Conservation (phyloP, 2,888 invertebrate species). For the Pachliopta kotzebuea region DNA sequence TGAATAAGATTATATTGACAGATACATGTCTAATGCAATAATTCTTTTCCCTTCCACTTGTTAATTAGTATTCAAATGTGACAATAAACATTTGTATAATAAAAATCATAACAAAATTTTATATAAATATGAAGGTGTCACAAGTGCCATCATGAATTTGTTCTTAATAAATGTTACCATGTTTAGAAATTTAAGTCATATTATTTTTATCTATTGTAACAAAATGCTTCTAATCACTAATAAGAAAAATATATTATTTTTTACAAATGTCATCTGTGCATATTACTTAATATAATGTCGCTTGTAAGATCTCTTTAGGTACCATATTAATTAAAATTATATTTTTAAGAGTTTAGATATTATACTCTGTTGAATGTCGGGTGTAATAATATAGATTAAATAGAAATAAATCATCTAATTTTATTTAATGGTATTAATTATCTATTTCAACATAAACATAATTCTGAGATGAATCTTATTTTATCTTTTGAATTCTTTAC, state of each 20-base stretch:
- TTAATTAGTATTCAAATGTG: no score
- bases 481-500: no score
- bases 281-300: conserved; percentile 19
- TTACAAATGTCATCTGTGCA: conserved; percentile 23
- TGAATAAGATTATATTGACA: no score
- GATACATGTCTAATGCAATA: no score
- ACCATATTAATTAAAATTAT: conserved; percentile 23
- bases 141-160: conserved; percentile 26
- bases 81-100: neutral
- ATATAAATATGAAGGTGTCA: conserved; percentile 15
- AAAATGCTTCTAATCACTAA: conserved; percentile 25
- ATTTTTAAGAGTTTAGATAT: conserved; percentile 23
- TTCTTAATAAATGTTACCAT: conserved; percentile 29
- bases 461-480: no score
- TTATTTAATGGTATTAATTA: neutral
- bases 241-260: conserved; percentile 11
- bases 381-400: conserved; percentile 22
- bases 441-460: no score
- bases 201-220: conserved; percentile 22
- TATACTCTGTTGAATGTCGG: conserved; percentile 17
- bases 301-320: conserved; percentile 23
- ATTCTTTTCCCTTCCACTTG: no score
- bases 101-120: conserved; percentile 14
- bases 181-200: conserved; percentile 20
- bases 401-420: conserved; percentile 25